phyloP scores from a whole-genome alignment of 2,888 invertebrate species.

The Caenorhabditis uteleia region DNA sequence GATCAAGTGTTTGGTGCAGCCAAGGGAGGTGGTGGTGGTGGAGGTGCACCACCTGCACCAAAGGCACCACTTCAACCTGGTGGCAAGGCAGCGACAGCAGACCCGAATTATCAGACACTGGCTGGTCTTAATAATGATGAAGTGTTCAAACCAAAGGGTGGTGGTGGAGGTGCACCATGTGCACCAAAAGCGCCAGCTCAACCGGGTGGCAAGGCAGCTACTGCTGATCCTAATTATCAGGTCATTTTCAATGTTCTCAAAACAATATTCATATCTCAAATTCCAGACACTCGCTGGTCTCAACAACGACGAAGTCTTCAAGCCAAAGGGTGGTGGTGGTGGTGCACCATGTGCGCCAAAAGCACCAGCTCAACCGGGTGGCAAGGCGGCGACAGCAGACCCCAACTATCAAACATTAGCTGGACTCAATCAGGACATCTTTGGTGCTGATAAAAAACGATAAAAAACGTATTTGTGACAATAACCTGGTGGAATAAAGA shows the following conservation, averaged over 20 bases:
- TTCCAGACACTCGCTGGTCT: conserved; percentile 3
- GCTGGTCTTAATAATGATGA: conserved; percentile 10
- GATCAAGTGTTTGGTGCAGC: too few species aligned
- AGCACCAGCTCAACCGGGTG: conserved; percentile 11
- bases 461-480: background rate
- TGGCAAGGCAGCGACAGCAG: background rate
- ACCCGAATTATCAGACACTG: conserved; percentile 7
- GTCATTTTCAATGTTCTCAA: too few species aligned
- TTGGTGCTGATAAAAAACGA: conserved; percentile 18
- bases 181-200: conserved; percentile 6
- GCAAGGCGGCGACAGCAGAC: conserved; percentile 27
- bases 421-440: conserved; percentile 25
- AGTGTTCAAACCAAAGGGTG: conserved; percentile 13
- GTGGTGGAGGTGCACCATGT: conserved; percentile 4
- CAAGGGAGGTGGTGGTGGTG: too few species aligned
- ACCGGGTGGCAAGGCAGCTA: background rate
- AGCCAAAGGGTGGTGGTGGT: conserved; percentile 4
- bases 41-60: too few species aligned
- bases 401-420: conserved; percentile 41
- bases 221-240: conserved; percentile 6
- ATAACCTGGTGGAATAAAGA: too few species aligned
- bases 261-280: too few species aligned
- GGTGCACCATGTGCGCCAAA: conserved; percentile 6
- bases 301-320: conserved; percentile 1
- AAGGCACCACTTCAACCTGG: conserved; percentile 2